These are phyloP conservation scores for Chloroclysta siterata DNA, from an alignment of 2,888 invertebrate species.

Conservation along the genomic window DNA sequence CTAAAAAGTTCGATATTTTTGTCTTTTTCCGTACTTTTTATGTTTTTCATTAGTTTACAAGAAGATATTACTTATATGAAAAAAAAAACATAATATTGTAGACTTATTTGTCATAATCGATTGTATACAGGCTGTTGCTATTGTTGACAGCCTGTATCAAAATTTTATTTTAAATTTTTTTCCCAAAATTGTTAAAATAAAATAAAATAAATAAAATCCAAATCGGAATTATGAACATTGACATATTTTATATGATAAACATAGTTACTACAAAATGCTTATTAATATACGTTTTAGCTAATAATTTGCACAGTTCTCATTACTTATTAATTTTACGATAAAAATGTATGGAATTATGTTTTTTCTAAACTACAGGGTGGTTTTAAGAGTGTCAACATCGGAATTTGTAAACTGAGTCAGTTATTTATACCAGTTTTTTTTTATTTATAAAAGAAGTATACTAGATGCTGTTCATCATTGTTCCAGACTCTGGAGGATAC, in stretches of 20 bases:
- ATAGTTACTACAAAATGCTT: conserved; percentile 4
- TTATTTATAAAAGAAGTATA: too few relatives aligned
- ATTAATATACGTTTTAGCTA: conserved; percentile 11
- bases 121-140: too few relatives aligned
- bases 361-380: conserved; percentile 20
- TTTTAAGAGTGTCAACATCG: conserved; percentile 5
- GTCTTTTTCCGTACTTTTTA: neutral
- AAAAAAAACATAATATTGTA: too few relatives aligned
- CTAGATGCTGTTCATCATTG: too few relatives aligned
- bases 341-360: conserved; percentile 16
- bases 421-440: conserved; percentile 9
- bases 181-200: too few relatives aligned
- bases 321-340: conserved; percentile 12
- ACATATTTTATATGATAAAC: too few relatives aligned
- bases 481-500: too few relatives aligned
- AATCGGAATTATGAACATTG: too few relatives aligned
- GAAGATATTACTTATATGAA: neutral
- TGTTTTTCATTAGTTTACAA: conserved; percentile 1
- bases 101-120: too few relatives aligned
- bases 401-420: neutral
- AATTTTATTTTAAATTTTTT: too few relatives aligned
- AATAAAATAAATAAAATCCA: too few relatives aligned
- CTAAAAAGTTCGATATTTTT: conserved; percentile 12
- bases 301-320: conserved; percentile 33
- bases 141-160: too few relatives aligned